Conservation (phyloP, 2,888 invertebrate species). For the Lycia hirtaria region DNA sequence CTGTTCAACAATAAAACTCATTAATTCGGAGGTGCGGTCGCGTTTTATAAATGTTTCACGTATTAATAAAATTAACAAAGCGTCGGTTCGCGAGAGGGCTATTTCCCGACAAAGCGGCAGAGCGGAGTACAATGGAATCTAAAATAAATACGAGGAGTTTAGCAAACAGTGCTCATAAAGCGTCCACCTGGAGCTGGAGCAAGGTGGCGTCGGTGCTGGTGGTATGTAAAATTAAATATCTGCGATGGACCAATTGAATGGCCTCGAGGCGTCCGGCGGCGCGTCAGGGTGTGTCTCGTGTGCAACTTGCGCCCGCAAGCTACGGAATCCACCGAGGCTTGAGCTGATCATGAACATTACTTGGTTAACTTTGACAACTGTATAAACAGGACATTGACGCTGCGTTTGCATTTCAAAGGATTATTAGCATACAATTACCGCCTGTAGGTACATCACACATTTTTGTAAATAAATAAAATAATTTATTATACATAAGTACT, state of each 20-base stretch:
- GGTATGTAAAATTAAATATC: conserved; percentile 73
- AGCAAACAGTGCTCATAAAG: conserved; percentile 81
- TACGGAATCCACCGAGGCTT: conserved; percentile 13
- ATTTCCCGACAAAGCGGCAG: conserved; percentile 80
- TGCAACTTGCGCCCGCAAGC: conserved; percentile 19
- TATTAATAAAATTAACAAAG: conserved; percentile 86
- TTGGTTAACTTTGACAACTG: conserved; percentile 11
- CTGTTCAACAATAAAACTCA: conserved; percentile 82
- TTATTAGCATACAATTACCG: background rate
- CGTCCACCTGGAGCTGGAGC: conserved; percentile 72
- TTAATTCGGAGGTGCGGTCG: conserved; percentile 80
- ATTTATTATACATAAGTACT: background rate
- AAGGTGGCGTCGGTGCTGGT: conserved; percentile 1
- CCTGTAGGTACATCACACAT: too few relatives aligned
- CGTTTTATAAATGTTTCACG: conserved; percentile 84
- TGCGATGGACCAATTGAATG: conserved; percentile 70
- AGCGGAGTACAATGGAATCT: conserved; percentile 79
- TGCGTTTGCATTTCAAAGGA: background rate
- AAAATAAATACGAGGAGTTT: conserved; percentile 84
- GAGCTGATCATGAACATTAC: conserved; percentile 5
- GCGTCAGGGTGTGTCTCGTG: conserved; percentile 46
- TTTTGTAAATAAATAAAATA: background rate
- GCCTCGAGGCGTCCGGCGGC: conserved; percentile 55
- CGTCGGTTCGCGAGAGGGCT: conserved; percentile 74
- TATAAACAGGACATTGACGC: conserved; percentile 1